These are phyloP conservation scores for Malaclemys terrapin DNA, from an alignment of 2,113 vertebrate genomes.

Conservation along the genomic window DNA sequence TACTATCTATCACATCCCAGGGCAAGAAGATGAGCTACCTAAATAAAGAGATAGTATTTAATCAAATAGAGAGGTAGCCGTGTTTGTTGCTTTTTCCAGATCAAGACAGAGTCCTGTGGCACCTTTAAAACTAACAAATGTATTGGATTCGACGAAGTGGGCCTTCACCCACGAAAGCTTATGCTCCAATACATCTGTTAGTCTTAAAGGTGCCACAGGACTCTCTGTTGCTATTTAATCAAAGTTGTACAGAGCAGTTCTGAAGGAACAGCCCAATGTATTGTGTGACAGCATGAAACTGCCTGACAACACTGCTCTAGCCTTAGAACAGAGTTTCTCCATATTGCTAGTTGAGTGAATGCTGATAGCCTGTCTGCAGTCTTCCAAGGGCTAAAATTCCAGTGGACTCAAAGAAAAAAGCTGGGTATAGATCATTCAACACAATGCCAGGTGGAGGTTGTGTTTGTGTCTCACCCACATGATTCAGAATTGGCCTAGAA, in stretches of 20 bases:
- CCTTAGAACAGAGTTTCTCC: background rate
- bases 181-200: too few species aligned
- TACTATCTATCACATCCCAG: background rate
- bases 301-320: accelerated
- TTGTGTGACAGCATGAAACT: accelerated
- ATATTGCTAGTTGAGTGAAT: background rate
- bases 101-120: too few species aligned
- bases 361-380: background rate
- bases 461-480: background rate
- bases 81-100: too few species aligned
- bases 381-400: background rate
- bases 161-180: too few species aligned
- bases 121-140: too few species aligned
- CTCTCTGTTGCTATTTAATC: accelerated
- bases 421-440: accelerated
- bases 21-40: background rate
- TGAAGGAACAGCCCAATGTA: background rate
- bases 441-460: background rate
- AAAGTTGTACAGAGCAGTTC: background rate
- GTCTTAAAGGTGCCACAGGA: too few species aligned
- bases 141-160: too few species aligned
- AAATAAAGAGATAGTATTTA: accelerated
- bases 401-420: background rate
- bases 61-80: too few species aligned
- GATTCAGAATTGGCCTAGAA: background rate